These are phyloP conservation scores for Dusona sp. DNA, from an alignment of 2,888 invertebrate genomes.

Conservation along the genomic window DNA sequence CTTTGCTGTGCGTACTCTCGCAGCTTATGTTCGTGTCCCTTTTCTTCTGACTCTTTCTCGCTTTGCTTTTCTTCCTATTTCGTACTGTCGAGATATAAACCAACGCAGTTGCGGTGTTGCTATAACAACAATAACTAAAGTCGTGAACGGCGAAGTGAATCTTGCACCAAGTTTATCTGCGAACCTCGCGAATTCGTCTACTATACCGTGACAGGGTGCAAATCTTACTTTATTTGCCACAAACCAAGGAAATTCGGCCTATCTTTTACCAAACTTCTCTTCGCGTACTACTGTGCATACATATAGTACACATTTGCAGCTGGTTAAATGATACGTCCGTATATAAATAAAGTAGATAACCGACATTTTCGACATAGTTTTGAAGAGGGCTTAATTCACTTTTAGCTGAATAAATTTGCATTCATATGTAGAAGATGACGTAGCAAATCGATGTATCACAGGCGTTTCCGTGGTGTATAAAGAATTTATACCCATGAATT, in stretches of 20 bases:
- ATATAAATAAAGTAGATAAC: background rate
- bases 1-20: conserved; percentile 11
- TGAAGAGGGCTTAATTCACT: background rate
- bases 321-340: background rate
- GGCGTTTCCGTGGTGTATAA: too few relatives aligned
- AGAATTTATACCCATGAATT: too few relatives aligned
- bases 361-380: background rate
- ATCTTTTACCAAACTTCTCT: conserved; percentile 5
- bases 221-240: conserved; percentile 19
- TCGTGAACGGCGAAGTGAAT: conserved; percentile 20
- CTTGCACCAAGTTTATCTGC: conserved; percentile 20
- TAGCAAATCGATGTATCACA: too few relatives aligned
- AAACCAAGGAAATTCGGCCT: conserved; percentile 27
- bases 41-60: conserved; percentile 1
- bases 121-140: conserved; percentile 13
- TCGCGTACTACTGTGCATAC: background rate
- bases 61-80: background rate
- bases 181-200: conserved; percentile 9
- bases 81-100: background rate
- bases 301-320: background rate
- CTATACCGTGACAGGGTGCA: background rate
- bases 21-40: conserved; percentile 13
- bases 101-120: background rate
- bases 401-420: background rate
- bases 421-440: too few relatives aligned